A percentile compares a stretch with the other conserved stretches of the same genome.
Evolutionary conservation across 2,888 invertebrate species (phyloP).

Genomic region (Chrysolina oricalcia): DNA sequence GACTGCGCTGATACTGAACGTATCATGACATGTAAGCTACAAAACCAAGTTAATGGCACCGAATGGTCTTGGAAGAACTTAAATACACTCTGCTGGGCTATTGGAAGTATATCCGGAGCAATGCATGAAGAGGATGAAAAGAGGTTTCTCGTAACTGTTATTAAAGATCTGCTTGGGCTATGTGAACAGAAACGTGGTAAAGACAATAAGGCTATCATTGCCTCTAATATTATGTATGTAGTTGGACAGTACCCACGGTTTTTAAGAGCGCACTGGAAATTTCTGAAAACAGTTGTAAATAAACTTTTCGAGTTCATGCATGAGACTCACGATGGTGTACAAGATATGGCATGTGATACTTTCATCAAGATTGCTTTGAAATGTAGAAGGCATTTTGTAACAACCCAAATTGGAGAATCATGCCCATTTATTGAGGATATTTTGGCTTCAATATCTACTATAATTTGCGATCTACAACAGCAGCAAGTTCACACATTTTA

Average conservation of each 20-base stretch:
- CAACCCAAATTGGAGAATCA: slow-evolving; percentile 94
- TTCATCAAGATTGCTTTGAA: slow-evolving; percentile 99
- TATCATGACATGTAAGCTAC: slow-evolving; percentile 98
- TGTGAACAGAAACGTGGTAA: slow-evolving; percentile 99
- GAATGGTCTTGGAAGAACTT: slow-evolving; percentile 99
- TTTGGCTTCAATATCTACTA: slow-evolving; percentile 94
- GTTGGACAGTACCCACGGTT: slow-evolving; percentile 99
- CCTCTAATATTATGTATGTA: slow-evolving; percentile 99
- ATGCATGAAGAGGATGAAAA: slow-evolving; percentile 99
- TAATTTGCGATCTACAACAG: slow-evolving; percentile 98
- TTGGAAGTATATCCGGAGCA: slow-evolving; percentile 92
- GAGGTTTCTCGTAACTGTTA: slow-evolving; percentile 98
- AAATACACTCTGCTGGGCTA: slow-evolving; percentile 99
- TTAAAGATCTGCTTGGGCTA: slow-evolving; percentile 96
- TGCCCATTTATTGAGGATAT: slow-evolving; percentile 99
- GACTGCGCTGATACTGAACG: slow-evolving; percentile 98
- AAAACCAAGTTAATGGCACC: slow-evolving; percentile 97
- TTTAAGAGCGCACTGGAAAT: slow-evolving; percentile 99
- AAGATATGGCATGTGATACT: slow-evolving; percentile 99
- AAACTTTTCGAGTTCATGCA: slow-evolving; percentile 99
- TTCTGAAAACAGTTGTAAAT: slow-evolving; percentile 99
- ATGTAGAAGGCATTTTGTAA: slow-evolving; percentile 98
- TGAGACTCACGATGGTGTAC: slow-evolving; percentile 99
- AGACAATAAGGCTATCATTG: slow-evolving; percentile 99
- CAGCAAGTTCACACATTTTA: slow-evolving; percentile 99